Evolutionary conservation across 1,140 invertebrate genomes (phyloP).

Genomic region (Cataglyphis hispanica): DNA sequence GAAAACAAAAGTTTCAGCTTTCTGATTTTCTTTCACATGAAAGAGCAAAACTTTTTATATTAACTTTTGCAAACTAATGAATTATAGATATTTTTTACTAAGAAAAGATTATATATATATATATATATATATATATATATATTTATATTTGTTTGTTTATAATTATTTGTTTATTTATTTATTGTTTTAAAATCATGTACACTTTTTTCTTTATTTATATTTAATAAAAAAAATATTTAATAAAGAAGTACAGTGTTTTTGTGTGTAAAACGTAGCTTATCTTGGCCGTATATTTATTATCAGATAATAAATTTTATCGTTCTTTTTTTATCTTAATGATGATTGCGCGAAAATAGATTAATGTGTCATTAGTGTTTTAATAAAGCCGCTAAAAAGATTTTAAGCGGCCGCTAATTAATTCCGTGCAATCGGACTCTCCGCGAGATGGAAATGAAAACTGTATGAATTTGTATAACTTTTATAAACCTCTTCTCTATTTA

Average conservation of each 20-base stretch:
- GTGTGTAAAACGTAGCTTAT: background rate
- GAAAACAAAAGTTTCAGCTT: slow-evolving; percentile 66
- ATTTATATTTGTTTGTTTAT: too few relatives aligned
- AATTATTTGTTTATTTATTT: background rate
- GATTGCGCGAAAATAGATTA: slow-evolving; percentile 16
- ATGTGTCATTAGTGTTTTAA: slow-evolving; percentile 48
- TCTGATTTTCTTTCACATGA: background rate
- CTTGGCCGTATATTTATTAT: slow-evolving; percentile 1
- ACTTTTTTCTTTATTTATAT: background rate
- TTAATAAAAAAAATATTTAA: slow-evolving; percentile 7
- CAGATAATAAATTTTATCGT: slow-evolving; percentile 11
- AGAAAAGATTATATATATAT: background rate
- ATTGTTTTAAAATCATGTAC: too few relatives aligned
- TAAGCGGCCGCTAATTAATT: slow-evolving; percentile 41
- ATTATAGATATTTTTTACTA: background rate
- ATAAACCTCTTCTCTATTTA: slow-evolving; percentile 41
- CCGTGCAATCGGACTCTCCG: slow-evolving; percentile 17
- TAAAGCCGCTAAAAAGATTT: slow-evolving; percentile 40
- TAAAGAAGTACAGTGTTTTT: background rate
- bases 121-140: background rate
- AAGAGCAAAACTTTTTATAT: background rate
- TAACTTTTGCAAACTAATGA: background rate
- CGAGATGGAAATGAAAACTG: slow-evolving; percentile 28
- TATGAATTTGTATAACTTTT: slow-evolving; percentile 41
- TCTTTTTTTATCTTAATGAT: slow-evolving; percentile 11